Evolutionary conservation across 2,888 invertebrate genomes (phyloP).

Genomic region (Sycophila texana): DNA sequence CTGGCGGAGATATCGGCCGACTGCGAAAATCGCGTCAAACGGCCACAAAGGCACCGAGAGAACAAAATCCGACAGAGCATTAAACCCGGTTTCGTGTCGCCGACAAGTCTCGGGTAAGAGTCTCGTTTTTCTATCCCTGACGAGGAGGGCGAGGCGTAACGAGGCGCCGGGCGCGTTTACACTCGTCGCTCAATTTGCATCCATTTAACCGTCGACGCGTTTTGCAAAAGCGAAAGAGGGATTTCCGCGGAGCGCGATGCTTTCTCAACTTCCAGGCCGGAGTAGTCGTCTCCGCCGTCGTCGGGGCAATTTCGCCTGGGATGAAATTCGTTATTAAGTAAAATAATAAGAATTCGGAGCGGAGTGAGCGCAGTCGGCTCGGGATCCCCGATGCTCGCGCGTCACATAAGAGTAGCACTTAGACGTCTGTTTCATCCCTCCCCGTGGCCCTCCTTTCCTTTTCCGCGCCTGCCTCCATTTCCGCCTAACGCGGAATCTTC

Average conservation of each 20-base stretch:
- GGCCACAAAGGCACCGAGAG: too few species aligned
- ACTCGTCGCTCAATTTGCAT: conserved; percentile 51
- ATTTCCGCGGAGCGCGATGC: neutral
- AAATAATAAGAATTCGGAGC: conserved; percentile 43
- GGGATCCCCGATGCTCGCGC: neutral
- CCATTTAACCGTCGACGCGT: conserved; percentile 51
- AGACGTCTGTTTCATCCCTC: conserved; percentile 10
- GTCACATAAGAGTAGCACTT: conserved; percentile 9
- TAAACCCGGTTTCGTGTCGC: too few species aligned
- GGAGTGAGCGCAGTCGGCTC: neutral
- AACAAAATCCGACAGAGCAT: too few species aligned
- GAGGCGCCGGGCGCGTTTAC: conserved; percentile 50
- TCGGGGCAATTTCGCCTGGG: conserved; percentile 21
- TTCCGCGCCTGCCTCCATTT: neutral
- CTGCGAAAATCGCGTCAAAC: too few species aligned
- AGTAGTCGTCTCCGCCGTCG: neutral
- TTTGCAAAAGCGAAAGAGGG: conserved; percentile 35
- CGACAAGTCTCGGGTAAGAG: too few species aligned
- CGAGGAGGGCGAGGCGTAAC: conserved; percentile 46
- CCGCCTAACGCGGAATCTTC: neutral
- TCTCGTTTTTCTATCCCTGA: conserved; percentile 31
- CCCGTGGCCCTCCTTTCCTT: conserved; percentile 19
- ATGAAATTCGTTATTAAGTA: conserved; percentile 33
- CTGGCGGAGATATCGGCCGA: too few species aligned
- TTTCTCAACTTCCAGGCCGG: neutral